Evolutionary conservation across 2,888 invertebrate species (phyloP).

Genomic region (Platypus cylindrus): DNA sequence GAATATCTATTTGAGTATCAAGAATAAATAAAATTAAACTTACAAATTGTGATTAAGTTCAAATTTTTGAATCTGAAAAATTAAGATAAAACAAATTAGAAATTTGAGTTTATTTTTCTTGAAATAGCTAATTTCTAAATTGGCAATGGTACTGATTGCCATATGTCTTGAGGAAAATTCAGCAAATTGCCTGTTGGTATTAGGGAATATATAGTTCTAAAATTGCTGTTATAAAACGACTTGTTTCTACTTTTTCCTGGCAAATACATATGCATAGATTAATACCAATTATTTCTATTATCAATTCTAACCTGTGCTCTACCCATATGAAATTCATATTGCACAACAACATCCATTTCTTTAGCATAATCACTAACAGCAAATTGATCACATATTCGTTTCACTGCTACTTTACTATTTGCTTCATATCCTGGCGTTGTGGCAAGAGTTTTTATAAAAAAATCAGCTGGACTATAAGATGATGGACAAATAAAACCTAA

Average conservation of each 20-base stretch:
- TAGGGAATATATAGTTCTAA: no score
- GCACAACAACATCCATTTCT: constrained; percentile 61
- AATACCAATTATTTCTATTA: no score
- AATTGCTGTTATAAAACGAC: no score
- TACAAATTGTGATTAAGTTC: constrained; percentile 21
- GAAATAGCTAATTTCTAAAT: no score
- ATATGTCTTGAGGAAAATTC: no score
- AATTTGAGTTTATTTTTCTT: no score
- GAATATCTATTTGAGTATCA: no score
- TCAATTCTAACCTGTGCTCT: constrained; percentile 40
- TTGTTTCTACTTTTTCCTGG: no score
- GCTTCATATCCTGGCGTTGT: constrained; percentile 64
- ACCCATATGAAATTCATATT: constrained; percentile 56
- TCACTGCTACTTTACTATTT: constrained; percentile 54
- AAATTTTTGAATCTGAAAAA: constrained; percentile 19
- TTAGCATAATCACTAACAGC: constrained; percentile 65
- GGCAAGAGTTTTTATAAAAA: constrained; percentile 73
- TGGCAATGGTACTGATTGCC: no score
- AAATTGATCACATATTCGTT: constrained; percentile 65
- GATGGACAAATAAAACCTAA: constrained; percentile 64
- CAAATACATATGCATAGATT: no score
- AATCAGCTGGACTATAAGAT: constrained; percentile 84
- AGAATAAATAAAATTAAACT: constrained; percentile 15
- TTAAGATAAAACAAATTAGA: neutral
- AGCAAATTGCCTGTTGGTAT: no score